Conservation (phyloP, 53 echinoderm and acorn worm species). For the Luidia sarsii region DNA sequence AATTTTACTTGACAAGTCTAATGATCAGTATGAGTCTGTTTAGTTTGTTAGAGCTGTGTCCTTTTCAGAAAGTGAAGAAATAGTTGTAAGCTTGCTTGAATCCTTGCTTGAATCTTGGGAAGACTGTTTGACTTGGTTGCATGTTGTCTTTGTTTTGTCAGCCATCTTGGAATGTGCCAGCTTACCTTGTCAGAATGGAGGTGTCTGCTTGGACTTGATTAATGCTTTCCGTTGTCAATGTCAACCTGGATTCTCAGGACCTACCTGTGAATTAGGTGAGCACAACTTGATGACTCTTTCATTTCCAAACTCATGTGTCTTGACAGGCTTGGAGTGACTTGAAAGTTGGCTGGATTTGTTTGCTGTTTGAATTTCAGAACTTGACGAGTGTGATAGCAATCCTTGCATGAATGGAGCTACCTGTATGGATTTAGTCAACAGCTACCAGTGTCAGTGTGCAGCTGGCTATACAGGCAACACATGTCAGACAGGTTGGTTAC, state of each 20-base stretch:
- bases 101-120: neutral
- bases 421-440: conserved; percentile 57
- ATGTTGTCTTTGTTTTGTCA: neutral
- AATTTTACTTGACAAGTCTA: too few relatives aligned
- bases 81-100: neutral
- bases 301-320: too few relatives aligned
- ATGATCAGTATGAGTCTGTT: too few relatives aligned
- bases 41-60: too few relatives aligned
- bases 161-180: conserved; percentile 28
- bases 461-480: conserved; percentile 57
- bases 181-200: conserved; percentile 42
- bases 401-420: conserved; percentile 29
- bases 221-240: conserved; percentile 29
- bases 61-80: too few relatives aligned
- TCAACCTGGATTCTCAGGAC: conserved; percentile 11
- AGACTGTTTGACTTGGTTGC: neutral
- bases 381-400: neutral
- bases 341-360: too few relatives aligned
- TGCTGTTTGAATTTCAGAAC: neutral
- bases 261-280: conserved; percentile 13
- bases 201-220: conserved; percentile 19
- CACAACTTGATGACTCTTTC: too few relatives aligned
- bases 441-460: conserved; percentile 71
- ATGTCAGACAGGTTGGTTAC: conserved; percentile 50
- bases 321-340: too few relatives aligned